Base-by-base conservation (phyloP, 2,113 vertebrate species). In the Entelurus aequoreus region DNA sequence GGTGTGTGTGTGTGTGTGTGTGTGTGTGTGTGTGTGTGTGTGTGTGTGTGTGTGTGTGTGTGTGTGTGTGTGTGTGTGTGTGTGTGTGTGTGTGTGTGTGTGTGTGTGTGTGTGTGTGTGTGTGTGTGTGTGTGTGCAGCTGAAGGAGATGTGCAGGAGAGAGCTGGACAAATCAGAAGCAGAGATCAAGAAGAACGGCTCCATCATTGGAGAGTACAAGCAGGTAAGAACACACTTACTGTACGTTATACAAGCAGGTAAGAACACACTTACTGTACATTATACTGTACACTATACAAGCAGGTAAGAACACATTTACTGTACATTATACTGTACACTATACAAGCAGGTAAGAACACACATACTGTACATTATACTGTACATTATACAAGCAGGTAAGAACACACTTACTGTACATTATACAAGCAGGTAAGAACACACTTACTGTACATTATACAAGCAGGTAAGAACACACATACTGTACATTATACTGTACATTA, bases 151-250 rank as follows among this genome's bases (percentile, higher is more conserved):
- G 96, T 99, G 97, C 78, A 89, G 96, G 15, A 89, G 97, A 76
- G 97, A 99, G 60, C 91, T 98, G 0, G 95, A 98, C 78, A 98
- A 98, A 66, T 95, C 97, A 1, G 97, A 98, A 83, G 95, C 92
- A 0, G 97, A 99, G 86, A 98, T 99, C 62, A 98, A 92, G 85
- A 99, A 99, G 88, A 99, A 98, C 65, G 94, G 93, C 62, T 98
- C 95, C 35, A 99, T 99, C 80, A 99, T 99, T 53, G 93, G 95
- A 46, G 97, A 99, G 88, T 99, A 99, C 82, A 99, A 99, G 80
- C 97, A 99, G 95, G 97, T 98, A 65, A 35, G 42, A 13, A 13
- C 37, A 57, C 15, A 40, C 38, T 42, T 28, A 28, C 28, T 28
- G 28, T 28, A 28, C 28, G 3, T 28, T 0, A 28, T 99, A 99